Percentiles rank a stretch among this genome's conserved stretches.
Conservation (phyloP, 2,888 invertebrate genomes). For the Rambutsinella grinnellia region DNA sequence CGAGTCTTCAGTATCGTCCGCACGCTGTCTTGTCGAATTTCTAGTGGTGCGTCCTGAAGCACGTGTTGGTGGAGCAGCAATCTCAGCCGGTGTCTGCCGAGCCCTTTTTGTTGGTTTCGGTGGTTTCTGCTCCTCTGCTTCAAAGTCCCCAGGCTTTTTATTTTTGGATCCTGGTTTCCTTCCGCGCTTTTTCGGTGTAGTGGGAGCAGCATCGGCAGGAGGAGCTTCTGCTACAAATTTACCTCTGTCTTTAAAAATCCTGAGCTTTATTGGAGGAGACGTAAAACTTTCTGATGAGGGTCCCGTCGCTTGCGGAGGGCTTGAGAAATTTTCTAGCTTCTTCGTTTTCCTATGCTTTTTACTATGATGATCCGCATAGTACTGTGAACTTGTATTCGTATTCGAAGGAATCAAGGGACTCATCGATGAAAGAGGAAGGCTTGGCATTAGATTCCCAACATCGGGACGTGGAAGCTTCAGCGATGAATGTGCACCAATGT, state of each 20-base stretch:
- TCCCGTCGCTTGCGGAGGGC: slow-evolving; percentile 16
- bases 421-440: slow-evolving; percentile 30
- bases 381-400: slow-evolving; percentile 51
- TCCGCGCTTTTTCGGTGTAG: slow-evolving; percentile 51
- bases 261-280: slow-evolving; percentile 83
- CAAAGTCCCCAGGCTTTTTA: slow-evolving; percentile 24
- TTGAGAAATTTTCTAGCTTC: slow-evolving; percentile 51
- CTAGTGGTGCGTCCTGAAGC: slow-evolving; percentile 56
- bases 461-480: slow-evolving; percentile 43
- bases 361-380: slow-evolving; percentile 27
- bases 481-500: slow-evolving; percentile 29
- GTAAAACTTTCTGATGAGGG: slow-evolving; percentile 22
- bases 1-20: slow-evolving; percentile 24
- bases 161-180: slow-evolving; percentile 52
- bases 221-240: slow-evolving; percentile 67
- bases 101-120: slow-evolving; percentile 38
- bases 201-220: slow-evolving; percentile 31
- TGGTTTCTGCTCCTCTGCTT: slow-evolving; percentile 26
- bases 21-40: slow-evolving; percentile 44
- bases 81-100: background rate
- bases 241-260: slow-evolving; percentile 82
- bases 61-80: slow-evolving; percentile 9
- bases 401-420: slow-evolving; percentile 49
- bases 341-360: slow-evolving; percentile 24
- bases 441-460: slow-evolving; percentile 16